Conservation (phyloP, 1,140 invertebrate species). For the Drosophila kikkawai region DNA sequence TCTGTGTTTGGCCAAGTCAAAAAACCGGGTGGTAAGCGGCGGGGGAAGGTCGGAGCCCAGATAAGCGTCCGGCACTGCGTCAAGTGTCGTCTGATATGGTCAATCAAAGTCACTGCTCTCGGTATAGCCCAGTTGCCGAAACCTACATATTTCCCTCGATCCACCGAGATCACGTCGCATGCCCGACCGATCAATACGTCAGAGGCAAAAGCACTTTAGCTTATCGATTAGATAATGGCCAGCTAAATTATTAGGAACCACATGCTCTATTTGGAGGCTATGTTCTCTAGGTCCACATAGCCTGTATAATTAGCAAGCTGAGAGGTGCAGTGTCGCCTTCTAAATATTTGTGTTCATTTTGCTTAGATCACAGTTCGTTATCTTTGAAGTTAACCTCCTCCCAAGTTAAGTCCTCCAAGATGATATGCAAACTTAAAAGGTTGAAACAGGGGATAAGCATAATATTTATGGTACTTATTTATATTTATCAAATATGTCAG, state of each 20-base stretch:
- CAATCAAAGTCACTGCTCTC: constrained; percentile 35
- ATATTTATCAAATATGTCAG: not conserved
- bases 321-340: not conserved
- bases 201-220: constrained; percentile 30
- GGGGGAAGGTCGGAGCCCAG: constrained; percentile 44
- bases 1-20: constrained; percentile 49
- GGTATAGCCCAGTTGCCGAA: constrained; percentile 16
- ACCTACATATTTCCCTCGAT: not conserved
- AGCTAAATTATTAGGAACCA: constrained; percentile 2
- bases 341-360: constrained; percentile 29
- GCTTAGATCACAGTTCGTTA: constrained; percentile 22
- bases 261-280: constrained; percentile 4
- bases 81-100: constrained; percentile 73
- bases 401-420: not conserved
- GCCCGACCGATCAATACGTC: constrained; percentile 48
- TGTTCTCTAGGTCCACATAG: not conserved
- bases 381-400: constrained; percentile 24
- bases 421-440: constrained; percentile 7
- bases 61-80: constrained; percentile 65
- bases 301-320: constrained; percentile 3
- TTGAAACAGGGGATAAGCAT: not conserved
- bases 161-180: constrained; percentile 2
- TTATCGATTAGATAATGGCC: constrained; percentile 66
- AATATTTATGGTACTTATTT: constrained; percentile 18
- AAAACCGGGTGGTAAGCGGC: constrained; percentile 2